Base-by-base conservation (phyloP, 2,888 invertebrate genomes). In the Drosophila kuntzei region DNA sequence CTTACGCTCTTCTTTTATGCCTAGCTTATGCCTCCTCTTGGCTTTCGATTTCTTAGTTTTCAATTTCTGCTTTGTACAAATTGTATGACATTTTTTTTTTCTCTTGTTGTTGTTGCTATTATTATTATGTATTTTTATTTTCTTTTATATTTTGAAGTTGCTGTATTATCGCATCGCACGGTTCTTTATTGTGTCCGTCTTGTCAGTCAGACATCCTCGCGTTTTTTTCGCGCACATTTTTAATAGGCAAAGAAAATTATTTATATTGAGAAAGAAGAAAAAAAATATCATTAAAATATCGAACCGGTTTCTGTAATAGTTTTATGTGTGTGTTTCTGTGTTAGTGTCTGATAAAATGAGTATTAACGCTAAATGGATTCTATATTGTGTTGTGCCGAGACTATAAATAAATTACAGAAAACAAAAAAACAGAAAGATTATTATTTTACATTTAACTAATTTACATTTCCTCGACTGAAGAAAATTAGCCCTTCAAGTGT, bases 261-360 rank as follows among this genome's bases (percentile, higher is more conserved):
- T 71, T 63, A 27, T 46, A 66, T 71, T 54, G 43, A 70, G 36
- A 77, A 71, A 70, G 68, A 55, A 60, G 46, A 36, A 37, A 64
- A 61, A 51, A 39, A 44, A 47, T 3, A 58, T 44, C 14, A 73
- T 67, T 60, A 53, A 61, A 51, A 47, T 49, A 61, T 2, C 25
- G 20, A 89, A 86, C 87, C 89, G 75, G 85, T 87, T 89, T 67
- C 41, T 63, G 57, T 69, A 73, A 71, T 80, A 62, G 50, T 60
- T 57, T 63, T 50, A 32, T 50, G 16, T 51, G 34, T 64, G 37
- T 60, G 37, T 59, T 55, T 57, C 5, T 54, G 62, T 71, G 58
- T 39, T 37, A 27, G 29, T 59, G 39, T 41, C 9, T 43, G 16
- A 41, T 58, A 58, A 62, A 59, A 39, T 47, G 41, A 41, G 54